Conservation (phyloP, 2,113 vertebrate species). For the Psittacara wagleri region DNA sequence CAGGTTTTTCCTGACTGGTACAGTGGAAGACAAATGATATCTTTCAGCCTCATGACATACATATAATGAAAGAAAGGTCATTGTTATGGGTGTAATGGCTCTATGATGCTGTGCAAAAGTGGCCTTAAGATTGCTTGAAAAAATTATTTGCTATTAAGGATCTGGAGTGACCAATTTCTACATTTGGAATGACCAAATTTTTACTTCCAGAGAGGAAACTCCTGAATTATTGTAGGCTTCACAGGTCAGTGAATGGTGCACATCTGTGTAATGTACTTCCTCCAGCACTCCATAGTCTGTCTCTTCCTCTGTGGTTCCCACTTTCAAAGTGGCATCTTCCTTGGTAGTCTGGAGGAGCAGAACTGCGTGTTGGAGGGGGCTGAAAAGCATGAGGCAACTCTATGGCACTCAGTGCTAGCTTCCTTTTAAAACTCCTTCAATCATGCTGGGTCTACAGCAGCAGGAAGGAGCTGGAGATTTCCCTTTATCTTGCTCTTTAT, state of each 20-base stretch:
- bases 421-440: background rate
- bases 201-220: background rate
- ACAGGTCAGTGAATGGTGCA: background rate
- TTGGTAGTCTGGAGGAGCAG: background rate
- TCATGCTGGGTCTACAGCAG: background rate
- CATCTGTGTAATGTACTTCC: background rate
- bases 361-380: fast-evolving
- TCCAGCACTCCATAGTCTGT: background rate
- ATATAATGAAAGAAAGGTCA: background rate
- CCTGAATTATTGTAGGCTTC: background rate
- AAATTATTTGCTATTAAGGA: background rate
- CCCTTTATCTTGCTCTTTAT: background rate
- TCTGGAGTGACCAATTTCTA: background rate
- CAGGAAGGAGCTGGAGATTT: background rate
- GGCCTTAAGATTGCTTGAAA: background rate
- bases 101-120: background rate
- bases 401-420: background rate
- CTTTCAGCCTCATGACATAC: background rate
- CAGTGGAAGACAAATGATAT: background rate
- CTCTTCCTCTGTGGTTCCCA: background rate
- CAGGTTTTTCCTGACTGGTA: background rate
- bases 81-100: background rate
- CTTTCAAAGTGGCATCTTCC: background rate
- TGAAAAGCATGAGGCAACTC: background rate
- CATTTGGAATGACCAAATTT: background rate